These are phyloP conservation scores for Catharus ustulatus DNA, from an alignment of 2,797 vertebrate genomes.

Conservation along the genomic window DNA sequence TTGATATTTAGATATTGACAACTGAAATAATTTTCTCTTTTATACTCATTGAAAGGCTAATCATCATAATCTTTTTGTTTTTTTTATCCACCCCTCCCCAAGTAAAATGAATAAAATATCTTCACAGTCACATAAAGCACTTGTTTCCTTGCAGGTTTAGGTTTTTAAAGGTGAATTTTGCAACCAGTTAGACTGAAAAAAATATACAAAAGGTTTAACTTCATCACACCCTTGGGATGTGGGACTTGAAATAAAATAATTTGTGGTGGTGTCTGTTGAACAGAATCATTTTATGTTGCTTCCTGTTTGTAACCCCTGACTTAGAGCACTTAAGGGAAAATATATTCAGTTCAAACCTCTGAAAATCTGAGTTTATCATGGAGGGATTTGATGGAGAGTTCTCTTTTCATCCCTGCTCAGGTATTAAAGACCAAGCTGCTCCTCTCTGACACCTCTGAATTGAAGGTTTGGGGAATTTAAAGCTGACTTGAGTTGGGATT, in stretches of 20 bases:
- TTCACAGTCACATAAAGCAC: neutral
- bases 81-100: neutral
- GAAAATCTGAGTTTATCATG: neutral
- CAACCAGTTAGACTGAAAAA: neutral
- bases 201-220: neutral
- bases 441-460: neutral
- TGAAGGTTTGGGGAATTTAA: too few species aligned
- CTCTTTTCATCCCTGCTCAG: neutral
- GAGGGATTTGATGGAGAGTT: neutral
- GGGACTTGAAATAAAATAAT: conserved; percentile 42
- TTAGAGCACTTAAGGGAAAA: neutral
- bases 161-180: neutral
- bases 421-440: too few species aligned
- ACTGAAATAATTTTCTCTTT: neutral
- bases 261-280: neutral
- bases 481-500: neutral
- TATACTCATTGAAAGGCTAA: neutral
- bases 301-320: neutral
- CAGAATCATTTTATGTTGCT: conserved; percentile 12
- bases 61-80: fast-evolving
- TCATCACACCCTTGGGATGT: neutral
- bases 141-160: conserved; percentile 14
- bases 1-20: neutral
- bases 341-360: neutral
- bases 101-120: conserved; percentile 25